Evolutionary conservation across 2,113 vertebrate species (phyloP).

Genomic region (Brachyistius frenatus): DNA sequence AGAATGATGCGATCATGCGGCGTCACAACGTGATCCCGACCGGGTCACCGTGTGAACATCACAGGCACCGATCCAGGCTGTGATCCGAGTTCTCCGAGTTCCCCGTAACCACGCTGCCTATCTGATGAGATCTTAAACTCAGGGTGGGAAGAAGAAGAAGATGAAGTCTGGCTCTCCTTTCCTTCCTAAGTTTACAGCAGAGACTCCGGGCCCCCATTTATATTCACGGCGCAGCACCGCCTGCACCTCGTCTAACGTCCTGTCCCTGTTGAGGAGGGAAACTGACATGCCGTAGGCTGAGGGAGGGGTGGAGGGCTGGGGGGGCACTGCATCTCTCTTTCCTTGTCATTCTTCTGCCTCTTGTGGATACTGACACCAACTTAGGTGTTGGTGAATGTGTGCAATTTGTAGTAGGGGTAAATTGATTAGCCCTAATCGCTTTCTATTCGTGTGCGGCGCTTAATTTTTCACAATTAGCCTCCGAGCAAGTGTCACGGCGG

Average conservation of each 20-base stretch:
- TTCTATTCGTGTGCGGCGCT: constrained; percentile 39
- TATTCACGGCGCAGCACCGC: constrained; percentile 69
- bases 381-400: constrained; percentile 54
- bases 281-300: constrained; percentile 56
- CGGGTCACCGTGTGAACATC: not conserved
- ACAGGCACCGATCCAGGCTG: not conserved
- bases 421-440: constrained; percentile 54
- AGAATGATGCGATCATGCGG: constrained; percentile 26
- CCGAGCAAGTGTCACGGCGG: constrained; percentile 26
- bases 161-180: constrained; percentile 29
- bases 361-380: constrained; percentile 45
- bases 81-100: not conserved
- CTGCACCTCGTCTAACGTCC: constrained; percentile 61
- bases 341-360: constrained; percentile 57
- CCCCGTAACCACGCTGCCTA: not conserved
- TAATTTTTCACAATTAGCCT: constrained; percentile 69
- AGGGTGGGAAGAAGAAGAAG: not conserved
- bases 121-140: constrained; percentile 53
- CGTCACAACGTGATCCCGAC: constrained; percentile 35
- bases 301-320: not conserved
- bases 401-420: constrained; percentile 35
- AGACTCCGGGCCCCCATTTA: constrained; percentile 61
- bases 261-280: constrained; percentile 72
- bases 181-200: constrained; percentile 54
- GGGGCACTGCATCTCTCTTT: constrained; percentile 23